Percentiles rank a stretch among this genome's conserved stretches.
phyloP scores from a whole-genome alignment of 2,113 vertebrate genomes.

The Gasterosteus nipponicus region DNA sequence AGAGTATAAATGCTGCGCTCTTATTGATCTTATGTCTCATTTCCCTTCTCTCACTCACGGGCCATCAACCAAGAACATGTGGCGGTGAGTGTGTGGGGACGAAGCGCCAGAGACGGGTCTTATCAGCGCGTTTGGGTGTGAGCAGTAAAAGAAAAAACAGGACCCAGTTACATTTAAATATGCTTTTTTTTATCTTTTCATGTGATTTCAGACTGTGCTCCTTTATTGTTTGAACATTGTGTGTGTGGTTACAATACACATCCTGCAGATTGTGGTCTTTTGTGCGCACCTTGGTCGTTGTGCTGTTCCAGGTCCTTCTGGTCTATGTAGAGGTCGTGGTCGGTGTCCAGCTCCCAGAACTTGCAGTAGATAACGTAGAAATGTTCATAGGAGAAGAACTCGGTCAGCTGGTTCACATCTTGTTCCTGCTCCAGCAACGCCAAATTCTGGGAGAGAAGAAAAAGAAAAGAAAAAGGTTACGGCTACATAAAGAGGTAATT shows the following conservation, averaged over 20 bases:
- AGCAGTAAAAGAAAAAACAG: neutral
- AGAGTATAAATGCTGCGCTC: constrained; percentile 55
- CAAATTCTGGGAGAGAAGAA: constrained; percentile 82
- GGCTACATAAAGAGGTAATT: neutral
- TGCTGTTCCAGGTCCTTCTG: constrained; percentile 90
- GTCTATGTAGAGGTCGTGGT: constrained; percentile 95
- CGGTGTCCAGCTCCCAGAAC: constrained; percentile 97
- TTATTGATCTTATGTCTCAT: constrained; percentile 74
- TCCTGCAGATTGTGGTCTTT: neutral
- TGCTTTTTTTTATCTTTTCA: constrained; percentile 10
- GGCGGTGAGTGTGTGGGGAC: constrained; percentile 51
- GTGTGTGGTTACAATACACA: neutral
- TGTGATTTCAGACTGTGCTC: constrained; percentile 1
- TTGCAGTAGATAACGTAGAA: constrained; percentile 99
- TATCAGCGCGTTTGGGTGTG: constrained; percentile 24
- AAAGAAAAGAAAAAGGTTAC: neutral
- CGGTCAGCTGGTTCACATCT: constrained; percentile 94
- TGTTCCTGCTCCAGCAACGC: constrained; percentile 90
- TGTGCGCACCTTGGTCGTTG: constrained; percentile 90
- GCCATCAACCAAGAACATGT: constrained; percentile 69
- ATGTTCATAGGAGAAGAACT: constrained; percentile 97
- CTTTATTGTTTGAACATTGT: neutral
- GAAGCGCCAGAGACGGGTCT: constrained; percentile 33
- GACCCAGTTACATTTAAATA: constrained; percentile 25
- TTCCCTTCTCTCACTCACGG: constrained; percentile 61